These are phyloP conservation scores for Carettochelys insculpta DNA, from an alignment of 2,113 vertebrate species.

Conservation along the genomic window DNA sequence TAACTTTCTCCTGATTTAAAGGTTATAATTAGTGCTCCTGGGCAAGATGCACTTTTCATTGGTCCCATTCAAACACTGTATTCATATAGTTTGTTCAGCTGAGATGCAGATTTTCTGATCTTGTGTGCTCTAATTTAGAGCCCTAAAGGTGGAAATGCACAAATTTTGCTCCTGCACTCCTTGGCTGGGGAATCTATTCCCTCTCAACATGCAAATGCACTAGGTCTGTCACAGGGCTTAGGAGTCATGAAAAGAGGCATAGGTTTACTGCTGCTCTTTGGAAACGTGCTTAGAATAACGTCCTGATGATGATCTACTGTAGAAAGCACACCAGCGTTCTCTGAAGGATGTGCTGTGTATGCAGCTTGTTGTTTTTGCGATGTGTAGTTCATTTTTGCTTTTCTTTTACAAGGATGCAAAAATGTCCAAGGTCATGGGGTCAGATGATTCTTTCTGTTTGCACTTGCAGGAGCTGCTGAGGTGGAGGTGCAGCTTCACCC, in stretches of 20 bases:
- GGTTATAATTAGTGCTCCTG: background rate
- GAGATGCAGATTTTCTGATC: background rate
- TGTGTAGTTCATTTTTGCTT: background rate
- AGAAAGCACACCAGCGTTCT: background rate
- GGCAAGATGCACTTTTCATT: background rate
- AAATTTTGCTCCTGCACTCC: background rate
- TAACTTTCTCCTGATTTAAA: background rate
- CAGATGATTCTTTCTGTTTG: background rate
- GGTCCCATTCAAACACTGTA: background rate
- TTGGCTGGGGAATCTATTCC: constrained; percentile 22
- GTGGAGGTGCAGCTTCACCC: no score
- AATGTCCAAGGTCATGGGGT: background rate
- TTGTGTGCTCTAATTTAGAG: background rate
- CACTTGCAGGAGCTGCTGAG: no score
- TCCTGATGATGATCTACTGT: background rate
- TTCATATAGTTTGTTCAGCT: background rate
- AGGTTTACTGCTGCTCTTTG: background rate
- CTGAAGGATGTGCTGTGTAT: background rate
- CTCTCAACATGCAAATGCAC: constrained; percentile 3
- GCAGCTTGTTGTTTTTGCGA: background rate
- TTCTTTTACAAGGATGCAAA: background rate
- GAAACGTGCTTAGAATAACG: background rate
- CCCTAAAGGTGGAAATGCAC: background rate
- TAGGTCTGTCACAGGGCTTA: constrained; percentile 7
- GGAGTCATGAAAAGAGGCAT: background rate